Conservation (phyloP, 1,140 invertebrate genomes). For the Lucilia sericata region DNA sequence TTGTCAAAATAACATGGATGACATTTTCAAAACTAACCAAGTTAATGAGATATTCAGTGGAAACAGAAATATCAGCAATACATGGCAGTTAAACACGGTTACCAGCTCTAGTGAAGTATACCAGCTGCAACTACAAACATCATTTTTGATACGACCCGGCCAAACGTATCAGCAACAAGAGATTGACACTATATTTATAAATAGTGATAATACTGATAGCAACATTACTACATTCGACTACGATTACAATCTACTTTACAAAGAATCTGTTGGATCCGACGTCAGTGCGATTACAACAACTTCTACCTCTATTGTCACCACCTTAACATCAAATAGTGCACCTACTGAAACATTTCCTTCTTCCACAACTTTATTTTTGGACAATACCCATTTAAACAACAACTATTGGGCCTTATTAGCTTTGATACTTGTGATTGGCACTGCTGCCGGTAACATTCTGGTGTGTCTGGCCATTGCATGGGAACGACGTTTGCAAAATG, state of each 20-base stretch:
- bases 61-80: background rate
- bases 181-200: background rate
- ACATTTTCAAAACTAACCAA: background rate
- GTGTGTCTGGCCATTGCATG: constrained; percentile 92
- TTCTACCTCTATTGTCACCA: background rate
- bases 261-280: constrained; percentile 40
- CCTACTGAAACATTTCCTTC: background rate
- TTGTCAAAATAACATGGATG: background rate
- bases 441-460: constrained; percentile 92
- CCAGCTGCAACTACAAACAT: background rate
- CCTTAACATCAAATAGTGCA: constrained; percentile 14
- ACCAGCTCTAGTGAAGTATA: constrained; percentile 4
- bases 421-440: constrained; percentile 84
- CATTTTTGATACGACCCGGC: background rate
- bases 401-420: constrained; percentile 83
- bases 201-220: constrained; percentile 34
- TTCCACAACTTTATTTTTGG: constrained; percentile 45
- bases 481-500: constrained; percentile 90
- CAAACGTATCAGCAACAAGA: background rate
- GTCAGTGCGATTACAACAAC: constrained; percentile 49
- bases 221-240: constrained; percentile 23
- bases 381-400: constrained; percentile 69
- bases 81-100: background rate
- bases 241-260: constrained; percentile 2
- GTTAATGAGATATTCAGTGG: background rate